Conservation (phyloP, 2,113 vertebrate genomes). For the Ictalurus punctatus region DNA sequence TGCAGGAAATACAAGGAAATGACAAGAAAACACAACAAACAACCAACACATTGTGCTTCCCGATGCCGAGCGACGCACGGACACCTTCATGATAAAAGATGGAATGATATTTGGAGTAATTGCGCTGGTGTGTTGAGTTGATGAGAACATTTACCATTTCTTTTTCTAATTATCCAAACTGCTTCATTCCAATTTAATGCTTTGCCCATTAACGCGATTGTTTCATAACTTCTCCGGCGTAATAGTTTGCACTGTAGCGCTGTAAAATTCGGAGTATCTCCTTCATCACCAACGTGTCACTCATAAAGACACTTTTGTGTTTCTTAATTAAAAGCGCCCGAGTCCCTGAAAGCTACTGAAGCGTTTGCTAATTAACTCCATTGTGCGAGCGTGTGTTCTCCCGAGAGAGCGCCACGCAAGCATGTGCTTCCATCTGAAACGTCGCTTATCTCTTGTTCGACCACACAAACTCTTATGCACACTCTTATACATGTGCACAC, state of each 20-base stretch:
- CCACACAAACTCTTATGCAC: slow-evolving; percentile 37
- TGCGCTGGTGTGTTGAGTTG: slow-evolving; percentile 29
- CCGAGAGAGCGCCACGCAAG: slow-evolving; percentile 32
- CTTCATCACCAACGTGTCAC: slow-evolving; percentile 58
- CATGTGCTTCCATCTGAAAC: slow-evolving; percentile 59
- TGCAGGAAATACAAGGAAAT: not conserved
- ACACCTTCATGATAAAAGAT: slow-evolving; percentile 45
- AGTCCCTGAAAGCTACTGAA: slow-evolving; percentile 75
- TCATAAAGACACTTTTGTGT: slow-evolving; percentile 67
- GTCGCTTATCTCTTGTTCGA: slow-evolving; percentile 64
- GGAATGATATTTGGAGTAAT: slow-evolving; percentile 43
- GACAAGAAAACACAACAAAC: not conserved
- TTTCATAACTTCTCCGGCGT: slow-evolving; percentile 18
- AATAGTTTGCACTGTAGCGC: slow-evolving; percentile 35
- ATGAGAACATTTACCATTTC: slow-evolving; percentile 13
- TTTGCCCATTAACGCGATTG: not conserved
- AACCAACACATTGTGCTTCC: not conserved
- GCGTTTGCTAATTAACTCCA: slow-evolving; percentile 73
- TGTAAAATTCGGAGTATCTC: slow-evolving; percentile 59
- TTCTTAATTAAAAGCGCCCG: slow-evolving; percentile 72
- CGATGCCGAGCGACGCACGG: slow-evolving; percentile 3
- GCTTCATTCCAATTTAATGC: slow-evolving; percentile 35
- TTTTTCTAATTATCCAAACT: slow-evolving; percentile 41
- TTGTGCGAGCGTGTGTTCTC: slow-evolving; percentile 67
- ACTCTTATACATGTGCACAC: slow-evolving; percentile 22